Evolutionary conservation across 2,888 invertebrate species (phyloP), one percentile per base, ranked within the genome.

Genomic region (Scotopteryx bipunctaria): DNA sequence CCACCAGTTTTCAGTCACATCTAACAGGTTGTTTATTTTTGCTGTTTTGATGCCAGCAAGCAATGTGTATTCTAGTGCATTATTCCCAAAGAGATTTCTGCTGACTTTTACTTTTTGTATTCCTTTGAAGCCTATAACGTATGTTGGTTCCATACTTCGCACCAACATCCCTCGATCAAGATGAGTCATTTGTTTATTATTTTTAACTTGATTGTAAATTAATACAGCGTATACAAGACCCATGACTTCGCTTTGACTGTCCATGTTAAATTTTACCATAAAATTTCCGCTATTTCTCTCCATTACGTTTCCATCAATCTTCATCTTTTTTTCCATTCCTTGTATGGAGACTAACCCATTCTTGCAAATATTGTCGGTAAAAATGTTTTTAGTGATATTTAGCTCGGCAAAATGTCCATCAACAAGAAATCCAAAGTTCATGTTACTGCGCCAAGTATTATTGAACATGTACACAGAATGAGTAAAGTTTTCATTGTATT

Each of bases 1-100:
- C 99, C 99, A 99, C 96, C 97, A 99, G 79, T 99, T 99, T 78
- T 97, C 95, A 5, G 93, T 93, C 0, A 97, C 98, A 75, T 99
- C 96, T 45, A 99, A 91, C 32, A 93, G 92, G 70, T 97, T 98
- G 59, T 96, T 94, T 1, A 98, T 92, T 62, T 95, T 95, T 0
- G 98, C 97, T 0, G 98, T 97, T 74, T 93, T 93, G 2, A 96
- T 95, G 0, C 99, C 99, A 38, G 99, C 98, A 2, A 99, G 91
- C 13, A 99, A 83, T 69, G 98, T 97, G 73, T 98, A 99, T 67
- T 97, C 94, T 70, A 97, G 85, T 14, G 91, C 91, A 81, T 98
- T 98, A 23, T 94, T 93, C 1, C 95, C 93, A 59, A 99, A 95
- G 1, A 98, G 85, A 85, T 99, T 99, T 63, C 96, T 92, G 63